Evolutionary conservation across 2,113 vertebrate species (phyloP), one percentile per base, ranked within the genome.

Genomic region (Canis aureus): DNA sequence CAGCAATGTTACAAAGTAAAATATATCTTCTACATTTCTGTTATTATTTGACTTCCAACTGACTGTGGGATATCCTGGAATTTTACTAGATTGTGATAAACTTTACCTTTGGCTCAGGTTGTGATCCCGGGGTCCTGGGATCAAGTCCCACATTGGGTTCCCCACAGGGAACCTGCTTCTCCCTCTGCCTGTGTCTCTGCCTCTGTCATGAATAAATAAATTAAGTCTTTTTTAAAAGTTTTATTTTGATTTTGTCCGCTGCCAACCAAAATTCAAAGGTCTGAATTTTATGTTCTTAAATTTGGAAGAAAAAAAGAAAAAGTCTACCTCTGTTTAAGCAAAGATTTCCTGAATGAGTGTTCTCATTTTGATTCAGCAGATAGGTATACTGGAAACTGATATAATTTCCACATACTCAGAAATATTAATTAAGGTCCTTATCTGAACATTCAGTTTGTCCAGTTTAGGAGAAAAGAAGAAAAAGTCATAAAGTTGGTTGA

Each of bases 211-310:
- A 43, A 43, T 43, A 43, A 43, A 43, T 43, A 43, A 43, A 43
- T 43, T 7, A 43, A 43, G 43, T 43, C 43, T 43, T 86, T 79
- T 69, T 59, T 53, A 91, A 94, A 51, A 43, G 43, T 27, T 76
- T 83, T 11, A 76, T 43, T 91, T 94, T 96, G 11, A 59, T 25
- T 13, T 69, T 64, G 64, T 60, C 27, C 19, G 83, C 87, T 86
- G 13, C 93, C 81, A 95, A 78, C 2, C 27, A 89, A 78, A 86
- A 49, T 85, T 95, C 10, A 81, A 51, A 29, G 25, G 92, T 89
- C 32, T 89, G 83, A 84, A 94, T 53, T 93, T 94, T 95, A 78
- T 94, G 27, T 95, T 81, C 43, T 96, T 92, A 84, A 89, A 57
- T 91, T 94, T 85, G 85, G 69, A 96, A 94, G 59, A 27, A 55